Evolutionary conservation across 2,113 vertebrate genomes (phyloP).

Genomic region (Glaucidium brasilianum): DNA sequence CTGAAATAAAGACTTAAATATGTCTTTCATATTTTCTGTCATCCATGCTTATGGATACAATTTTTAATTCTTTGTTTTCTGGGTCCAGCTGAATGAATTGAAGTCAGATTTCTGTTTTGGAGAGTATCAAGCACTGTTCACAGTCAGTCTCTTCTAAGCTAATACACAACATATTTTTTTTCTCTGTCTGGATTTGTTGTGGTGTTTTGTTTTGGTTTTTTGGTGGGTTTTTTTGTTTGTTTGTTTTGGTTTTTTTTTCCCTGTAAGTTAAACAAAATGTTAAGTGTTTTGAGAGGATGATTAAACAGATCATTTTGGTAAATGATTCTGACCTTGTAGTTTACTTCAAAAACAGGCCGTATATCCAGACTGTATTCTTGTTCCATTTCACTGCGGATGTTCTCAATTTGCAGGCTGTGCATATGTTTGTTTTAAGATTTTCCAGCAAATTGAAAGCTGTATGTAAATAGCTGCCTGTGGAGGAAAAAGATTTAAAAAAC

Average conservation of each 20-base stretch:
- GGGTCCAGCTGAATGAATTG: background rate
- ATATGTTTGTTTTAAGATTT: conserved; percentile 7
- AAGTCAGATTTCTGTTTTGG: background rate
- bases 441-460: background rate
- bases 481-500: background rate
- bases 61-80: background rate
- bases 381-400: background rate
- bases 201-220: too few relatives aligned
- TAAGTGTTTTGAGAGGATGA: background rate
- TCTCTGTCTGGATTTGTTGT: background rate
- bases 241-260: too few relatives aligned
- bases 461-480: background rate
- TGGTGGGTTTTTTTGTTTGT: too few relatives aligned
- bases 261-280: background rate
- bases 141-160: background rate
- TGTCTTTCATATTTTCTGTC: background rate
- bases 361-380: background rate
- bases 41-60: background rate
- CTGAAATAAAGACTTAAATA: background rate
- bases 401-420: background rate
- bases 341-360: background rate
- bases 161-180: background rate
- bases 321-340: background rate
- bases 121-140: background rate
- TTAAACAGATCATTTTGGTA: background rate